A percentile compares a stretch with the other conserved stretches of the same genome.
phyloP scores from a whole-genome alignment of 2,888 invertebrate species.

The Hirtodrosophila alboralis region DNA sequence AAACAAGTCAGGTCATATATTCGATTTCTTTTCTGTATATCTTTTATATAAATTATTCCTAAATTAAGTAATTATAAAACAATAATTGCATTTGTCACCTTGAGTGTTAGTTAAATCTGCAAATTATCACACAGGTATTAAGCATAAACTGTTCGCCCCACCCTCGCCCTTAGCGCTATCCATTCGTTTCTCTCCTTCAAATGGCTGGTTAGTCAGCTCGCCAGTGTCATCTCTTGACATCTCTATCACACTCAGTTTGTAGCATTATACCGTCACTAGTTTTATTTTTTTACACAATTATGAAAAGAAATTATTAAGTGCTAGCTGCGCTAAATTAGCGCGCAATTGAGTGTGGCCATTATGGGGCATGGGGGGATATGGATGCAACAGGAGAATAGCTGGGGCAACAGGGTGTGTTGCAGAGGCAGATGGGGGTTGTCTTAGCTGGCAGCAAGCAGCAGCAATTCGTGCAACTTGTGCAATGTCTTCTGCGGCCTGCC shows the following conservation, averaged over 20 bases:
- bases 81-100: no score
- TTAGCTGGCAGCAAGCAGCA: constrained; percentile 14
- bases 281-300: constrained; percentile 62
- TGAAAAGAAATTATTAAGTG: constrained; percentile 80
- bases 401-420: background rate
- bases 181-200: constrained; percentile 18
- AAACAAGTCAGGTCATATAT: no score
- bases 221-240: constrained; percentile 39
- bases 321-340: constrained; percentile 78
- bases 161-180: constrained; percentile 24
- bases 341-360: constrained; percentile 74
- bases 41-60: no score
- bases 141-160: constrained; percentile 4
- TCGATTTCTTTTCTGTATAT: no score
- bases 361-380: constrained; percentile 6
- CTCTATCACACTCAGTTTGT: constrained; percentile 43
- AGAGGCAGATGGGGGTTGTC: constrained; percentile 5
- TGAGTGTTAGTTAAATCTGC: no score
- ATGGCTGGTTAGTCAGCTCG: constrained; percentile 23
- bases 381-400: background rate
- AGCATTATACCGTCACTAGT: constrained; percentile 24
- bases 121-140: no score
- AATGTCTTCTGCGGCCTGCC: constrained; percentile 58
- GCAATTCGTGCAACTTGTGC: constrained; percentile 43
- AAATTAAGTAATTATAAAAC: no score